Base-by-base conservation (phyloP, 2,888 invertebrate genomes). In the Monoplex corrugatus region DNA sequence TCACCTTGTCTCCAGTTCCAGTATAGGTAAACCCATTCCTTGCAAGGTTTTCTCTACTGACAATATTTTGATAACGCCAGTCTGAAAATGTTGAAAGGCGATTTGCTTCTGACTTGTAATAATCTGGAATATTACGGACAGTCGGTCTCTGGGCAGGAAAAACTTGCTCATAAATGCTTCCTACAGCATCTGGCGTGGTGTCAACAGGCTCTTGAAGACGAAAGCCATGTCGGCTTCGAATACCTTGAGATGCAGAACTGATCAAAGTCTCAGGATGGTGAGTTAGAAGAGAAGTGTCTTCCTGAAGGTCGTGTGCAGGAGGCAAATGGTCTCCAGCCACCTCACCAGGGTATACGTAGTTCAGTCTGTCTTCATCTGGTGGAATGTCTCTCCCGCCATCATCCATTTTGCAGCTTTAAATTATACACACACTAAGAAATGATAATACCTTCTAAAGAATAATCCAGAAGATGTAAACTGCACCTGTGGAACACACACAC, bases 21-120 rank as follows among this genome's bases (percentile, higher is more conserved):
- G 93, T 95, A 94, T 98, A 99, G 95, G 97, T 98, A 96, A 99
- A 99, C 38, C 99, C 99, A 86, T 98, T 98, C 92, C 98, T 98
- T 23, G 98, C 98, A 87, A 99, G 96, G 90, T 97, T 94, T 38
- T 86, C 88, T 44, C 94, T 92, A 5, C 90, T 80, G 0, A 91
- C 91, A 85, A 28, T 23, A 16, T 84, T 85, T 23, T 44, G 80
- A 8, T 85, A 78, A 3, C 68, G 68, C 91, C 91, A 91, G 8
- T 50, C 63, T 16, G 6, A 10, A 78, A 90, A 91, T 44, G 91
- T 87, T 32, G 80, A 2, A 23, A 90, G 72, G 28, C 91, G 38
- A 1, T 89, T 63, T 35, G 45, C 72, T 38, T 91, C 91, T n/a
- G 44, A 80, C n/a, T 85, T 43, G 68, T 88, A 83, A 35, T 83